Evolutionary conservation across 2,113 vertebrate genomes (phyloP).

Genomic region (Eptesicus fuscus): DNA sequence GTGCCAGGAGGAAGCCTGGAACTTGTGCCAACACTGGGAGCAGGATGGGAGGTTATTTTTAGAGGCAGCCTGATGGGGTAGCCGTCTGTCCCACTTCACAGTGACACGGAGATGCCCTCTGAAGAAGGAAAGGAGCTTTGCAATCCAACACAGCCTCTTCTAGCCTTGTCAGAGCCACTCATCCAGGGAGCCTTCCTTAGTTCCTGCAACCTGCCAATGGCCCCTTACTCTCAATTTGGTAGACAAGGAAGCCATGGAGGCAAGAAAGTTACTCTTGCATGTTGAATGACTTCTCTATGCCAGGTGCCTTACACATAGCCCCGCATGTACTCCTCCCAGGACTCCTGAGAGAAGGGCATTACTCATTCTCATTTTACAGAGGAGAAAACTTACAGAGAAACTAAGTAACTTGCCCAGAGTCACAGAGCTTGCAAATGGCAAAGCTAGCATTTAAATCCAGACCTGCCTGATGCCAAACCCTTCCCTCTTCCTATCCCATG

Average conservation of each 20-base stretch:
- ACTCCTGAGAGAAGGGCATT: neutral
- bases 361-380: neutral
- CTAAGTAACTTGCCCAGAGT: neutral
- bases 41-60: conserved; percentile 62
- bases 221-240: neutral
- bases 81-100: conserved; percentile 44
- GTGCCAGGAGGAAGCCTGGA: conserved; percentile 62
- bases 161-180: neutral
- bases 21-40: neutral
- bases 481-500: neutral
- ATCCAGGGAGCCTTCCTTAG: neutral
- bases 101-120: conserved; percentile 27
- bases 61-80: conserved; percentile 58
- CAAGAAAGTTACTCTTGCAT: too few species aligned
- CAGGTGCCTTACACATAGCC: neutral
- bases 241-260: neutral
- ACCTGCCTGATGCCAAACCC: neutral
- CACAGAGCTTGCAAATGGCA: neutral
- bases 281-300: neutral
- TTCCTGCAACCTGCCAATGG: neutral
- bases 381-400: neutral
- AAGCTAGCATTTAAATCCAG: neutral
- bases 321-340: neutral
- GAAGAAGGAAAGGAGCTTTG: neutral
- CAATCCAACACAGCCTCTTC: neutral